phyloP scores from a whole-genome alignment of 2,797 vertebrate genomes.

The Halcyon leucocephala region DNA sequence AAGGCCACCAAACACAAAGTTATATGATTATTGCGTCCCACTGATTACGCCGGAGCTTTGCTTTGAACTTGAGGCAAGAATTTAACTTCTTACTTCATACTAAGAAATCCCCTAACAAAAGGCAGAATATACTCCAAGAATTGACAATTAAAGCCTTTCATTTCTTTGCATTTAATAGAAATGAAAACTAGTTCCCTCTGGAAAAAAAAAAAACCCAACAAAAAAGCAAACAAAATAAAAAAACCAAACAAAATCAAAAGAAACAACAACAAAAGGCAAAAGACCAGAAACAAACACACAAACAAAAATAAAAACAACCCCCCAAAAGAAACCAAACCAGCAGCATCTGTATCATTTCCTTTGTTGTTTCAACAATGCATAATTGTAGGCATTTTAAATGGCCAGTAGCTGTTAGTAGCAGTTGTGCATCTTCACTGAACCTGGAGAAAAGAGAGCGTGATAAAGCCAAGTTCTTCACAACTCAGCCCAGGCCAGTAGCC shows the following conservation, averaged over 20 bases:
- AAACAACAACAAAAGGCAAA: no score
- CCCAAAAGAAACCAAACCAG: neutral
- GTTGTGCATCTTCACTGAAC: neutral
- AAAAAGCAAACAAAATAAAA: neutral
- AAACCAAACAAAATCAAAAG: neutral
- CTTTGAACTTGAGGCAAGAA: neutral
- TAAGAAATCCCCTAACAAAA: rapidly evolving
- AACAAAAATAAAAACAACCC: no score
- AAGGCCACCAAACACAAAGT: neutral
- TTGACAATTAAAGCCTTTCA: neutral
- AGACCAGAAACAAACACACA: no score
- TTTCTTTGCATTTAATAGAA: neutral
- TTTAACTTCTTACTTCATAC: neutral
- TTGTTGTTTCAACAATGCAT: neutral
- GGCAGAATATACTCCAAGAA: neutral
- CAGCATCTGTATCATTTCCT: neutral
- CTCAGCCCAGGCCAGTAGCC: neutral
- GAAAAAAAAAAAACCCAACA: neutral
- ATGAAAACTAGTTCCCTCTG: neutral
- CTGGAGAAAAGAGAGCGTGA: neutral
- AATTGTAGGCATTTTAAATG: neutral
- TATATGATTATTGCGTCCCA: neutral
- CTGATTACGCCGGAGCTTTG: neutral
- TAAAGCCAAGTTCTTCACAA: neutral
- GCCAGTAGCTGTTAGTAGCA: neutral